Percentiles rank a stretch among this genome's conserved stretches.
Conservation (phyloP, 2,113 vertebrate genomes). For the Myrmecobius fasciatus region DNA sequence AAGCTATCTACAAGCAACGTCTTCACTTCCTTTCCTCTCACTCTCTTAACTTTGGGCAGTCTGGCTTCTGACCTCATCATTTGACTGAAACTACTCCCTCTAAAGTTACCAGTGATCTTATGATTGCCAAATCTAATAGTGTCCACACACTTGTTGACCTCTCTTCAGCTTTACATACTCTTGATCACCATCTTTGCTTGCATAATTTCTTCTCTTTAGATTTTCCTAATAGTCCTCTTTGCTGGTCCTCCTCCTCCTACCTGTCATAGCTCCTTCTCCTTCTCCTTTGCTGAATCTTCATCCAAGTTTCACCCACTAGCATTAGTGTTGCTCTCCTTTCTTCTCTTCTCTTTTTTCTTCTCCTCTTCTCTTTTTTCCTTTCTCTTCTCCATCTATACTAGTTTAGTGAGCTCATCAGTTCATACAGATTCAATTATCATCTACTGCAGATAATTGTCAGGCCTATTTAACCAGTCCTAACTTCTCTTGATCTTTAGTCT, state of each 20-base stretch:
- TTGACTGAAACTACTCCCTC: not conserved
- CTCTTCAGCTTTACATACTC: not conserved
- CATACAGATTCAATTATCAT: not conserved
- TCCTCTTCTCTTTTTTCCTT: not conserved
- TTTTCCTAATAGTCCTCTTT: not conserved
- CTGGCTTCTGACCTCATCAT: not conserved
- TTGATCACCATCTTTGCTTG: not conserved
- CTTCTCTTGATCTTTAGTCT: not conserved
- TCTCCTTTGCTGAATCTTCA: not conserved
- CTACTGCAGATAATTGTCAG: not conserved
- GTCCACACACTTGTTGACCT: not conserved
- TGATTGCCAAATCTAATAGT: not conserved
- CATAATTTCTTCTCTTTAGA: not conserved
- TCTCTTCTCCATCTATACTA: not conserved
- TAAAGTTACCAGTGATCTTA: not conserved
- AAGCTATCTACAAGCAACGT: not conserved
- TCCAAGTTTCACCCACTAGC: not conserved
- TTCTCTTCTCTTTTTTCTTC: not conserved
- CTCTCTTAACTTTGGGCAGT: not conserved
- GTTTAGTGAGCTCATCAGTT: not conserved
- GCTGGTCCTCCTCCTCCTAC: not conserved
- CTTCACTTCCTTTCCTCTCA: not conserved
- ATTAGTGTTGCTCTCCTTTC: not conserved
- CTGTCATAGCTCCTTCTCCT: not conserved
- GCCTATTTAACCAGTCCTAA: not conserved